Evolutionary conservation across 2,888 invertebrate genomes (phyloP).

Genomic region (Sminthurinus aureus): DNA sequence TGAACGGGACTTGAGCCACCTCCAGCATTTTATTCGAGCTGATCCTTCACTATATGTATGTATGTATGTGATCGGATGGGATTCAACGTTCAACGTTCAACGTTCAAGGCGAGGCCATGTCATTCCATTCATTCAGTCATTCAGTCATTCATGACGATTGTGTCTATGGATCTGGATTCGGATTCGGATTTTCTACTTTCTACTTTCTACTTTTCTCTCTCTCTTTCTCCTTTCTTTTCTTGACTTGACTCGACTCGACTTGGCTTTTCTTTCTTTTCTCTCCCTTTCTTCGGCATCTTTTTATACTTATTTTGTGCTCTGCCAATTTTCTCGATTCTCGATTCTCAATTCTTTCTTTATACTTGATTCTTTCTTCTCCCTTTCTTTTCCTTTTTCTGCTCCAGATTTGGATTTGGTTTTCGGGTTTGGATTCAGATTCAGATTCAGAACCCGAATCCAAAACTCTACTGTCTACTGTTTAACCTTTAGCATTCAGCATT

Average conservation of each 20-base stretch:
- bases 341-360: background rate
- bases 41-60: too few relatives aligned
- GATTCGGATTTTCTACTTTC: too few relatives aligned
- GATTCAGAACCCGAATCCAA: background rate
- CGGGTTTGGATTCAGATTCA: background rate
- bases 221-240: too few relatives aligned
- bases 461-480: background rate
- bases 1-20: background rate
- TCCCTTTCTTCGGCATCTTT: background rate
- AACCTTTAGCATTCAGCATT: background rate
- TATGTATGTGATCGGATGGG: too few relatives aligned
- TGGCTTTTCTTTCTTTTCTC: background rate
- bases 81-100: too few relatives aligned
- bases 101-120: too few relatives aligned
- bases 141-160: too few relatives aligned
- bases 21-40: background rate
- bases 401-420: background rate
- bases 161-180: too few relatives aligned
- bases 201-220: too few relatives aligned
- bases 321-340: background rate
- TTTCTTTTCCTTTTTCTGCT: background rate
- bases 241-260: too few relatives aligned
- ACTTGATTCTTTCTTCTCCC: background rate
- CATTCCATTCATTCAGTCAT: too few relatives aligned
- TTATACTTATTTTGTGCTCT: too few relatives aligned